Percentiles rank a stretch among this genome's conserved stretches.
These are phyloP conservation scores for Kryptopterus vitreolus DNA, from an alignment of 2,797 vertebrate species.

Conservation along the genomic window DNA sequence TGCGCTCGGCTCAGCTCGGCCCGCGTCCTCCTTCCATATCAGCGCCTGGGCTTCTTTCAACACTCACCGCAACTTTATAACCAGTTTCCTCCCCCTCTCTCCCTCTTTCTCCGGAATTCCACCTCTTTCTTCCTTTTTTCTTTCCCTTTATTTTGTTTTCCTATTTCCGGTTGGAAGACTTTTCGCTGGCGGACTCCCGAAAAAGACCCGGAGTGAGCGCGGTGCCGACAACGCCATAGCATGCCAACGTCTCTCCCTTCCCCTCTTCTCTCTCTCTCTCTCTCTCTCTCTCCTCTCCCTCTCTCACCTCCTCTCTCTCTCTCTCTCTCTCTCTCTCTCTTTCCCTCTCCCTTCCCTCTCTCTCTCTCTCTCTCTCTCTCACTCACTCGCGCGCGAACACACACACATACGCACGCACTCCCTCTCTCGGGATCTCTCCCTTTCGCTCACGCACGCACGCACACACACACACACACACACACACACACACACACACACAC, in stretches of 20 bases:
- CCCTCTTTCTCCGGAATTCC: not conserved
- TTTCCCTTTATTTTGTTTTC: not conserved
- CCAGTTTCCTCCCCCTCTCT: not conserved
- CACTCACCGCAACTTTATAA: conserved; percentile 45
- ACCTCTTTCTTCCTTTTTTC: not conserved
- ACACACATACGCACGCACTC: not conserved
- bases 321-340: not conserved
- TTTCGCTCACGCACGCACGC: not conserved
- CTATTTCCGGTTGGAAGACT: conserved; percentile 26
- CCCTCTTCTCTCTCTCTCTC: conserved; percentile 6
- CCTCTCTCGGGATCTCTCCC: not conserved
- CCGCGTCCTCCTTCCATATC: conserved; percentile 21
- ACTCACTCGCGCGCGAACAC: too few species aligned
- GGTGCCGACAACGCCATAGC: not conserved
- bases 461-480: not conserved
- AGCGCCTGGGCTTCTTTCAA: not conserved
- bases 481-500: not conserved
- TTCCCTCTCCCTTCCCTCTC: not conserved
- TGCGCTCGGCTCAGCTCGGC: conserved; percentile 27
- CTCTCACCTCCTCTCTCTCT: not conserved
- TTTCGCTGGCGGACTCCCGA: conserved; percentile 12
- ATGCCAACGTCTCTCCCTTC: not conserved
- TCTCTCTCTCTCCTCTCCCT: not conserved
- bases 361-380: not conserved
- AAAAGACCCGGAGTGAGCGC: conserved; percentile 23